Conservation (phyloP, 2,888 invertebrate species). For the Hanleya hanleyi region DNA sequence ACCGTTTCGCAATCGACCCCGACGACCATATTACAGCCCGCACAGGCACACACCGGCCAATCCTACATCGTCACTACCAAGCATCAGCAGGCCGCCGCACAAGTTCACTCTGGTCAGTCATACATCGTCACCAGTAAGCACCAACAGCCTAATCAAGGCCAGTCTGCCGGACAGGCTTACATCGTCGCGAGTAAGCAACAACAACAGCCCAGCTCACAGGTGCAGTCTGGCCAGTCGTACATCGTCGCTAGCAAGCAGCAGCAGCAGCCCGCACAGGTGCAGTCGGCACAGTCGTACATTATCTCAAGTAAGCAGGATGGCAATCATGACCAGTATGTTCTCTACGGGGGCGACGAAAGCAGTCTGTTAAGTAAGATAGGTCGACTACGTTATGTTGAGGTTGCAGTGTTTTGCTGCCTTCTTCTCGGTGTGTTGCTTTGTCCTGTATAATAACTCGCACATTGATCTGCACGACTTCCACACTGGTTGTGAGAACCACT, state of each 20-base stretch:
- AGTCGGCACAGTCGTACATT: slow-evolving; percentile 44
- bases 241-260: too few relatives aligned
- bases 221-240: slow-evolving; percentile 51
- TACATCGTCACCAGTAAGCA: too few relatives aligned
- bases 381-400: neutral
- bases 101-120: too few relatives aligned
- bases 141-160: too few relatives aligned
- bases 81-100: too few relatives aligned
- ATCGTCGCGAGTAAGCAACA: too few relatives aligned
- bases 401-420: neutral
- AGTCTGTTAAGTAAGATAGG: slow-evolving; percentile 3
- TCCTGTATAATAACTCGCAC: too few relatives aligned
- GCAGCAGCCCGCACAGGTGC: slow-evolving; percentile 70
- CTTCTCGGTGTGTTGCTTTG: slow-evolving; percentile 2
- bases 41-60: slow-evolving; percentile 63
- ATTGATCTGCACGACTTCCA: too few relatives aligned
- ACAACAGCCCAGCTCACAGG: too few relatives aligned
- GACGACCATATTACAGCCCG: slow-evolving; percentile 70
- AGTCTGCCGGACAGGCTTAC: too few relatives aligned
- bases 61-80: slow-evolving; percentile 7
- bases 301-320: slow-evolving; percentile 5
- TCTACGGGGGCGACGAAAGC: neutral
- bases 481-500: too few relatives aligned
- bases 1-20: slow-evolving; percentile 36
- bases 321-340: slow-evolving; percentile 1